Evolutionary conservation across 2,888 invertebrate genomes (phyloP).

Genomic region (Drosophila cracens): DNA sequence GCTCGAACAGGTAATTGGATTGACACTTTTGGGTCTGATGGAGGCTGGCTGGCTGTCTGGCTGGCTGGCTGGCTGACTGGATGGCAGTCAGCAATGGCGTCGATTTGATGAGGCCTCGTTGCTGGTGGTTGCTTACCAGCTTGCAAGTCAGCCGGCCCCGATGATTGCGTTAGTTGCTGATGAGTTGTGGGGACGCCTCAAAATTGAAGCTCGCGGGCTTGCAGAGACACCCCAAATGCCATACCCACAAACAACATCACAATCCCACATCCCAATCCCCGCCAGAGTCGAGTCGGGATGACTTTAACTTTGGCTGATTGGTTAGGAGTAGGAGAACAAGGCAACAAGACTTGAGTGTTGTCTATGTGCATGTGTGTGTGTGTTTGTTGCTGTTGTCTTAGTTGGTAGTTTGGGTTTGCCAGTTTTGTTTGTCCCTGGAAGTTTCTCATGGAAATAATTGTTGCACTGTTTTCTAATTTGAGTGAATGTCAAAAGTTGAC

Average conservation of each 20-base stretch:
- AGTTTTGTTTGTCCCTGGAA: conserved; percentile 41
- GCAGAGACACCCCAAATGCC: conserved; percentile 18
- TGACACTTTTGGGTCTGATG: conserved; percentile 82
- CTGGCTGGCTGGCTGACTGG: not conserved
- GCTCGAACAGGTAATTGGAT: conserved; percentile 83
- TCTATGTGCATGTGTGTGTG: not conserved
- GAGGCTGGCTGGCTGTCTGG: conserved; percentile 12
- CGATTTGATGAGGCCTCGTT: conserved; percentile 75
- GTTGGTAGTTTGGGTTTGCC: conserved; percentile 39
- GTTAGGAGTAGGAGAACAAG: conserved; percentile 2
- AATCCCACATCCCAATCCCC: conserved; percentile 13
- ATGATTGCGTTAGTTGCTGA: conserved; percentile 80
- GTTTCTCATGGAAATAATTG: conserved; percentile 71
- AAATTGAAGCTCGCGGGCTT: conserved; percentile 73
- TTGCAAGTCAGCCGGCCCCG: conserved; percentile 20
- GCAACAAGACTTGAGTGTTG: conserved; percentile 12
- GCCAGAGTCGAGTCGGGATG: conserved; percentile 12
- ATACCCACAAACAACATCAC: not conserved
- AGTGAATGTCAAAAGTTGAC: conserved; percentile 68
- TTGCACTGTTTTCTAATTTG: conserved; percentile 74
- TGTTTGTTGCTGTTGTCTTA: conserved; percentile 23
- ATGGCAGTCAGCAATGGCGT: conserved; percentile 47
- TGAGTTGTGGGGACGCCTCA: conserved; percentile 53
- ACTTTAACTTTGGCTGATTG: conserved; percentile 70
- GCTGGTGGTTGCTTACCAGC: conserved; percentile 67